Evolutionary conservation across 2,797 vertebrate genomes (phyloP), one percentile per base, ranked within the genome.

Genomic region (Rhinatrema bivittatum): DNA sequence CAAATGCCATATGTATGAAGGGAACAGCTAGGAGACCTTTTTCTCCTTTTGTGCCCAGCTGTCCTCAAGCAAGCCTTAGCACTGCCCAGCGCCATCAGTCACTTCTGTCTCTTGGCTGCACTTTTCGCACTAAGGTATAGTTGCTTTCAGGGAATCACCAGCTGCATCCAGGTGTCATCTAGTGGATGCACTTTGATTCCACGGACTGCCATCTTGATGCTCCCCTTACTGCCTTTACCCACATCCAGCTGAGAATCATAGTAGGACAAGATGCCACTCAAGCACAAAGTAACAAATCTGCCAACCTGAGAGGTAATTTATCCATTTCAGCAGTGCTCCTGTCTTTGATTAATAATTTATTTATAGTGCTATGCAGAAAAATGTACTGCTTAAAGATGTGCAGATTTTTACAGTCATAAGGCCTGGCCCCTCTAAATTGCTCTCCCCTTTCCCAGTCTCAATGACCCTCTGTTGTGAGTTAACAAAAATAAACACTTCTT

Each of bases 121-220:
- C 40, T 60, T 41, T 49, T 39, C 11, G 66, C 60, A 14, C 56
- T 46, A 50, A 69, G 26, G 42, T 67, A 69, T 25, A 63, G 63
- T 32, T 69, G 66, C 27, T 69, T 66, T 7, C 54, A 55, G 2
- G 66, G 66, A 17, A 69, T 69, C 13, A 59, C 34, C n/a, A 69
- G 46, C 20, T 69, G 66, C 50, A 69, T 40, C 18, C 66, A 45
- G 5, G 50, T 67, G 40, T 44, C 34, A 20, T 69, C 66, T 15
- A 44, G 29, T 5, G 37, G 10, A 29, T 69, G 53, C 25, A 69
- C 68, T 54, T 56, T 56, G 40, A 71, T 71, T 33, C 71, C 65
- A n/a, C 68, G 71, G 20, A 64, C 56, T 2, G 56, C 62, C 68
- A 71, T 71, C 46, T 69, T 69, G 25, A 66, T 55, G 47, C 68